These are phyloP conservation scores for Callospermophilus lateralis DNA, from an alignment of 2,113 vertebrate genomes.

Conservation along the genomic window DNA sequence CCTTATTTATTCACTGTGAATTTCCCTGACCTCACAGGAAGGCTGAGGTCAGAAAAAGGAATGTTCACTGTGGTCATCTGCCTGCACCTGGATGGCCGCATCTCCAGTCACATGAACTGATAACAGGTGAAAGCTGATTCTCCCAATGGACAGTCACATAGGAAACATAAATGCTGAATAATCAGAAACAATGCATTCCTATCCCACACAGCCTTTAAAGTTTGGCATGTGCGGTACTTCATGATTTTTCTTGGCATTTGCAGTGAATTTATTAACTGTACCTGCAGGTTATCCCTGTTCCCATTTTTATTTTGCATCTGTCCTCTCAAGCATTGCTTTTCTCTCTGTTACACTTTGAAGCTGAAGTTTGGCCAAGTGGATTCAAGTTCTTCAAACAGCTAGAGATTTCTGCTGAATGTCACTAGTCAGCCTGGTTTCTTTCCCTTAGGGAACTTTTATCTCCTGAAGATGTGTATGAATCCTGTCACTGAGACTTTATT, in stretches of 20 bases:
- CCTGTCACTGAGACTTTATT: conserved; percentile 27
- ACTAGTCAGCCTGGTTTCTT: neutral
- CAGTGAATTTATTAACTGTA: neutral
- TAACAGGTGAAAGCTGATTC: neutral
- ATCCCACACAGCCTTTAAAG: neutral
- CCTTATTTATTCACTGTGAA: neutral
- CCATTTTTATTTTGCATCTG: neutral
- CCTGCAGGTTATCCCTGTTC: neutral
- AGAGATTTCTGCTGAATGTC: conserved; percentile 8
- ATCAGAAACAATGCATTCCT: neutral
- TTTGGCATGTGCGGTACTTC: neutral
- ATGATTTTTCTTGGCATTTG: neutral
- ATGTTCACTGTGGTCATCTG: neutral
- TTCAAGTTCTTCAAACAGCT: neutral
- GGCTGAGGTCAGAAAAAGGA: too few relatives aligned
- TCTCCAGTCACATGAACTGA: neutral
- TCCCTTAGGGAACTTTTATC: neutral
- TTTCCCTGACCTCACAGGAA: too few relatives aligned
- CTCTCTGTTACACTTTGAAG: neutral
- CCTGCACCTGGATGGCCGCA: neutral
- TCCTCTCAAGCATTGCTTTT: neutral
- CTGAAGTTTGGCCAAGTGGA: neutral
- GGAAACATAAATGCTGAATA: neutral
- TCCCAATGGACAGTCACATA: too few relatives aligned
- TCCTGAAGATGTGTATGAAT: conserved; percentile 10